phyloP scores from a whole-genome alignment of 2,888 invertebrate species.

The Terebella lapidaria region DNA sequence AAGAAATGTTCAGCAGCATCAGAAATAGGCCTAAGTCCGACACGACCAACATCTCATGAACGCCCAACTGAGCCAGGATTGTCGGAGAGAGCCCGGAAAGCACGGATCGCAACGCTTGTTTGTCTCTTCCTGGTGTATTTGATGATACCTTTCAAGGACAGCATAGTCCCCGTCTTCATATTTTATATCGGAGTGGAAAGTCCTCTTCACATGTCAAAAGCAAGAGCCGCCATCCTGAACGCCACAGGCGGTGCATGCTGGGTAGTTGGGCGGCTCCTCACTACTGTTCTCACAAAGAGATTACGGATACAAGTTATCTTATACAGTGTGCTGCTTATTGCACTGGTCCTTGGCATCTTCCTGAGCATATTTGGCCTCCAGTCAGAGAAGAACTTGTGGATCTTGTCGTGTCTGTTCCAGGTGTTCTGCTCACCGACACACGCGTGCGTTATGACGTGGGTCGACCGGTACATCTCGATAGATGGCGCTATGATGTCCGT shows the following conservation, averaged over 20 bases:
- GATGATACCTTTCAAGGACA: too few relatives aligned
- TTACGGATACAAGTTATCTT: background rate
- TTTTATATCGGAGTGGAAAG: too few relatives aligned
- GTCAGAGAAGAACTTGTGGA: background rate
- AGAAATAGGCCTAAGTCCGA: too few relatives aligned
- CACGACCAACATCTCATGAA: too few relatives aligned
- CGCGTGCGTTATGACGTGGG: background rate
- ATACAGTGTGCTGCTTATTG: background rate
- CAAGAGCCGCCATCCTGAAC: background rate
- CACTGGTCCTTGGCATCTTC: background rate
- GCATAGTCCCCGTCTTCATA: too few relatives aligned
- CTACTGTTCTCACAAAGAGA: background rate
- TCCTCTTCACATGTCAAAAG: too few relatives aligned
- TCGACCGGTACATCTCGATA: background rate
- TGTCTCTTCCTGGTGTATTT: too few relatives aligned
- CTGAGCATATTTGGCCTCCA: background rate
- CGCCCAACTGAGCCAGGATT: too few relatives aligned
- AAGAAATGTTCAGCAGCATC: too few relatives aligned
- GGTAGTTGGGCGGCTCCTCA: background rate
- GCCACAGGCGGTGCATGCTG: background rate
- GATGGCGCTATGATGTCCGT: background rate
- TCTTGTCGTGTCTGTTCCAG: background rate
- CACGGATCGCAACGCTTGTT: too few relatives aligned
- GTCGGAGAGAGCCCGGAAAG: too few relatives aligned
- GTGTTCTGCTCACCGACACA: background rate